phyloP scores from a whole-genome alignment of 2,797 vertebrate species.

The Clarias platycephalus region DNA sequence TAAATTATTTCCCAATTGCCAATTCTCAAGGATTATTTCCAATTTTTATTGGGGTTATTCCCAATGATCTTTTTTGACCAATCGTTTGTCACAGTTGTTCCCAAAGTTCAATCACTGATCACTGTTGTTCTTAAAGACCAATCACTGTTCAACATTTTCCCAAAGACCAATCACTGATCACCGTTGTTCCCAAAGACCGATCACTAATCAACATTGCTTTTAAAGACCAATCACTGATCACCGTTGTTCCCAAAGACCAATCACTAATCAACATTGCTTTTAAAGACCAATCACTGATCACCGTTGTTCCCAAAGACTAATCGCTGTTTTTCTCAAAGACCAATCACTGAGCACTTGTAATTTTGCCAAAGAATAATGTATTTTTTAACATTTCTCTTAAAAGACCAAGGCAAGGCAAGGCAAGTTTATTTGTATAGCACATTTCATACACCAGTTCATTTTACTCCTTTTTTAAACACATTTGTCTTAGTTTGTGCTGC shows the following conservation, averaged over 20 bases:
- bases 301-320: neutral
- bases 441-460: no score
- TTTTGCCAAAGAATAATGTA: neutral
- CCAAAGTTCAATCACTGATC: neutral
- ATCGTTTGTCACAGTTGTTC: neutral
- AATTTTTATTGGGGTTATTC: neutral
- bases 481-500: neutral
- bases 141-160: neutral
- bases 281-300: neutral
- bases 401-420: no score
- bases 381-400: no score
- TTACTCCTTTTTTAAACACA: neutral
- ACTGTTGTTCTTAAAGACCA: neutral
- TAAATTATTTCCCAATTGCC: neutral
- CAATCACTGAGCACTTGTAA: neutral
- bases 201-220: neutral
- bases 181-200: neutral
- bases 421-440: no score
- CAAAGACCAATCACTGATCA: neutral
- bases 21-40: neutral
- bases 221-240: no score
- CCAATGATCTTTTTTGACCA: neutral
- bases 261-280: neutral
- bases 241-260: neutral
- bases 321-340: neutral